Percentiles rank a stretch among this genome's conserved stretches.
These are phyloP conservation scores for Cyanistes caeruleus DNA, from an alignment of 2,113 vertebrate species.

Conservation along the genomic window DNA sequence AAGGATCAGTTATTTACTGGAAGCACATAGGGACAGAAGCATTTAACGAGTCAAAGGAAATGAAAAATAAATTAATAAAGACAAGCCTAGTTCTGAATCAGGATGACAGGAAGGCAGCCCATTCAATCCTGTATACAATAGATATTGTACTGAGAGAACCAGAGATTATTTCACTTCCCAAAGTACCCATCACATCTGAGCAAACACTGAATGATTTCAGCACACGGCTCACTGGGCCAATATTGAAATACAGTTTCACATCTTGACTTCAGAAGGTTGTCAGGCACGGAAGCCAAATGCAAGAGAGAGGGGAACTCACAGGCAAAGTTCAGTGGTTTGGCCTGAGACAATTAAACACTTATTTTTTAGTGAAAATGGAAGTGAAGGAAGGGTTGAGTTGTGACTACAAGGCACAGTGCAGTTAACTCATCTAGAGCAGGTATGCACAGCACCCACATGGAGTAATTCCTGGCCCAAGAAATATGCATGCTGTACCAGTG, in stretches of 20 bases:
- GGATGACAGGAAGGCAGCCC: conserved; percentile 15
- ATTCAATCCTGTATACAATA: conserved; percentile 13
- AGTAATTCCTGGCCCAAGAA: background rate
- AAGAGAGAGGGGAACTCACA: background rate
- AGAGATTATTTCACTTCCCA: conserved; percentile 40
- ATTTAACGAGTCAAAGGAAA: background rate
- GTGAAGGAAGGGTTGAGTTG: background rate
- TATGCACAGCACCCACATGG: background rate
- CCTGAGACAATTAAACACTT: background rate
- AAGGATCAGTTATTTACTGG: background rate
- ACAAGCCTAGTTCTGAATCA: background rate
- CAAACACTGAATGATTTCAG: conserved; percentile 26
- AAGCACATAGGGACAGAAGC: background rate
- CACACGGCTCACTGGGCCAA: background rate
- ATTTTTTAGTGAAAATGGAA: background rate
- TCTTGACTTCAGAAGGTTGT: background rate
- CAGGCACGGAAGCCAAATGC: background rate
- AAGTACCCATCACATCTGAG: background rate
- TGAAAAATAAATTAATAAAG: background rate
- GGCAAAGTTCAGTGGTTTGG: background rate
- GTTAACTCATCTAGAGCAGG: background rate
- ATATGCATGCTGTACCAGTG: background rate
- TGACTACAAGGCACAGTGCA: background rate
- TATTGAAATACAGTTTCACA: background rate
- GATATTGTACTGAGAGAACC: background rate